Evolutionary conservation across 2,888 invertebrate genomes (phyloP), one percentile per base, ranked within the genome.

Genomic region (Machimus atricapillus): DNA sequence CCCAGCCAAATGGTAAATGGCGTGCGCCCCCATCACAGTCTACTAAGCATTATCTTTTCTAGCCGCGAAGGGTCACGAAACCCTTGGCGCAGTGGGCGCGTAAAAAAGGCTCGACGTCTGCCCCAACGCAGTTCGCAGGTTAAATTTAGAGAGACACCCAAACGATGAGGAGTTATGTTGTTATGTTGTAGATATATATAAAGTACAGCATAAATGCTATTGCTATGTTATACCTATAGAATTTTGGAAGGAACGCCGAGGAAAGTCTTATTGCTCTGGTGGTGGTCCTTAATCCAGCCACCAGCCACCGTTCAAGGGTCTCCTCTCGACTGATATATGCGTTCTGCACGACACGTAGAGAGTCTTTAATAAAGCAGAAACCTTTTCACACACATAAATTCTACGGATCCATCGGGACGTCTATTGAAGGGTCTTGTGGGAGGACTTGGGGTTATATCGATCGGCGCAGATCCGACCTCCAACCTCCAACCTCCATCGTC

Each of bases 11-110:
- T 78, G 23, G 27, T 66, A n/a, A 23, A 78, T 78, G 43, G 37
- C 78, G 43, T 78, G 78, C 43, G n/a, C 78, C 78, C 40, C 43
- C 14, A 78, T 78, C 78, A 43, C 43, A 78, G 78, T 78, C 78
- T 78, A 78, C 40, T 78, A 78, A 78, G 4, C 76, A 76, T 66
- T 78, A 66, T 27, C 76, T n/a, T 16, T 19, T 76, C 76, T 16
- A 34, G 34, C 76, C 66, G 27, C 23, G 9, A 66, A 43, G 43
- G 78, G 78, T 78, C 78, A 78, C 40, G 78, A 43, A 78, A 78
- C 78, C 40, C 40, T 34, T 16, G 76, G 37, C 43, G 43, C 40
- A 8, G 16, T 37, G 12, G 2, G 40, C 8, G 23, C 78, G 9
- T 19, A 37, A 43, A 78, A 76, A 76, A 76, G 37, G 27, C 12